These are phyloP conservation scores for Acromyrmex echinatior DNA, from an alignment of 1,140 invertebrate species.

Conservation along the genomic window DNA sequence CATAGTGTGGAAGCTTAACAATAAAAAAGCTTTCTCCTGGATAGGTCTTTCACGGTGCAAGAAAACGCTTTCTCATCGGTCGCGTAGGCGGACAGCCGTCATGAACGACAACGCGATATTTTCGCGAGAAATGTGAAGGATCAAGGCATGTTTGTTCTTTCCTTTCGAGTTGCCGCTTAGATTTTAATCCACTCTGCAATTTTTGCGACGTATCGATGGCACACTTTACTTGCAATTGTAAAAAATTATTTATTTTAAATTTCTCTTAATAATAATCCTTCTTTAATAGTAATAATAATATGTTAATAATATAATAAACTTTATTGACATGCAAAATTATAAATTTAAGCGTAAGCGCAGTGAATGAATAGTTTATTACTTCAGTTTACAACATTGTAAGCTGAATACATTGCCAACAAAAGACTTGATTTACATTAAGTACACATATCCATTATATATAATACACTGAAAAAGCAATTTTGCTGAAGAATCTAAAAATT, in stretches of 20 bases:
- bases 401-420: too few species aligned
- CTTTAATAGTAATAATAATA: too few species aligned
- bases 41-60: conserved; percentile 67
- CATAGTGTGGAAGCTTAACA: conserved; percentile 20
- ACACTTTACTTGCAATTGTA: neutral
- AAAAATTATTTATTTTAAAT: conserved; percentile 5
- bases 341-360: too few species aligned
- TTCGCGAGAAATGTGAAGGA: conserved; percentile 33
- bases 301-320: too few species aligned
- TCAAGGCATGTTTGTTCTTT: conserved; percentile 1
- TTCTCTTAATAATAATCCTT: too few species aligned
- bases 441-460: too few species aligned
- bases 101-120: conserved; percentile 47
- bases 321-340: too few species aligned
- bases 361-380: too few species aligned
- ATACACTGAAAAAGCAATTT: too few species aligned
- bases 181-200: conserved; percentile 45
- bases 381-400: too few species aligned
- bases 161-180: neutral
- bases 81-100: conserved; percentile 54
- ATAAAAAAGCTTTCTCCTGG: conserved; percentile 74
- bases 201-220: neutral
- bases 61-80: conserved; percentile 71
- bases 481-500: too few species aligned
- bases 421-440: too few species aligned